Evolutionary conservation across 1,140 invertebrate genomes (phyloP).

Genomic region (Proctacanthus coquilletti): DNA sequence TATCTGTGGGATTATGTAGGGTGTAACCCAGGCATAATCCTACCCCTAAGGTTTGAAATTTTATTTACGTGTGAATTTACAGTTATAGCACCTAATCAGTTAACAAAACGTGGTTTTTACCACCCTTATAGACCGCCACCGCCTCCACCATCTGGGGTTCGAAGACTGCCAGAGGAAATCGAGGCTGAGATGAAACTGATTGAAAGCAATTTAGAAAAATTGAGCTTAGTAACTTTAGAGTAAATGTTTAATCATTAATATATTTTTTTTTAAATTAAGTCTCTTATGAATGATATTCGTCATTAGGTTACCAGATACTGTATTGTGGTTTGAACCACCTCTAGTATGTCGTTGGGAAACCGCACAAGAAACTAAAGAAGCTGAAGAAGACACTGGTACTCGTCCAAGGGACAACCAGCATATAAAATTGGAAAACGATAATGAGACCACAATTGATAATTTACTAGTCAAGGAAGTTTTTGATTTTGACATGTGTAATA

Average conservation of each 20-base stretch:
- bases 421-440: neutral
- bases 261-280: neutral
- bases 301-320: slow-evolving; percentile 48
- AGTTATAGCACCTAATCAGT: slow-evolving; percentile 50
- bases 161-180: slow-evolving; percentile 60
- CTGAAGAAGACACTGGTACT: slow-evolving; percentile 17
- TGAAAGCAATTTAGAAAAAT: slow-evolving; percentile 55
- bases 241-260: too few relatives aligned
- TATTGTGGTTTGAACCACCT: slow-evolving; percentile 72
- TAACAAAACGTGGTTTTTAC: slow-evolving; percentile 48
- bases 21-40: too few relatives aligned
- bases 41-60: too few relatives aligned
- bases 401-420: neutral
- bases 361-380: slow-evolving; percentile 18
- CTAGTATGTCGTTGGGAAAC: slow-evolving; percentile 60
- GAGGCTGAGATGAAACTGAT: slow-evolving; percentile 60
- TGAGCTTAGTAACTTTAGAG: slow-evolving; percentile 53
- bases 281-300: slow-evolving; percentile 1
- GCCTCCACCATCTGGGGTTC: slow-evolving; percentile 42
- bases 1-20: neutral
- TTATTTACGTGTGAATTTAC: slow-evolving; percentile 3
- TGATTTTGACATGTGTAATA: slow-evolving; percentile 23
- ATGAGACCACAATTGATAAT: slow-evolving; percentile 7
- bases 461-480: slow-evolving; percentile 16
- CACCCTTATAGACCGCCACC: slow-evolving; percentile 53